Base-by-base conservation (phyloP, 2,797 vertebrate genomes). In the Chanos chanos region DNA sequence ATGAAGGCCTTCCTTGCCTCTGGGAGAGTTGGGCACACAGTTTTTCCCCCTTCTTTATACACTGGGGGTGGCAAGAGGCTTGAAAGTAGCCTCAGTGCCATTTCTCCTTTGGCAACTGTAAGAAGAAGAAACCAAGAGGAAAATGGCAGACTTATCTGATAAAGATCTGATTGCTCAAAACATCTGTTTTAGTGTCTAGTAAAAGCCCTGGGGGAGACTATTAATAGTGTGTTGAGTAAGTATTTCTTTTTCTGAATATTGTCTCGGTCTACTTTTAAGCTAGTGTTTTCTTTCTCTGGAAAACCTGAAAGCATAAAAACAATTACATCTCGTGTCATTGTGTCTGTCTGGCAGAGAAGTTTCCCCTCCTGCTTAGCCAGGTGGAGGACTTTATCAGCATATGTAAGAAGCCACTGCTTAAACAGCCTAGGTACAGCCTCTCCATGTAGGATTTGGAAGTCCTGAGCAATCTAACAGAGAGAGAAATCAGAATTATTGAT, bases 361-460 rank as follows among this genome's bases (percentile, higher is more conserved):
- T 48, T 27, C 13, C n/a, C 21, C 27, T 48, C 57, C 30, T 18
- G 44, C 5, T 33, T 36, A 4, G 19, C 30, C 39, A 62, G 40
- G 36, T 53, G 19, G 25, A 52, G 48, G 59, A 62, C 22, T 37
- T 51, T 62, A 6, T 53, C 60, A n/a, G 60, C 48, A 44, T 52
- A 62, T 19, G 12, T 5, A 24, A 37, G 36, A 5, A 62, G 27
- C 49, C 60, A 62, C 5, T 16, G 41, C 18, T 52, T 60, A 33
- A 52, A 62, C 7, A 62, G 16, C 16, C 33, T 53, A n/a, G 60
- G 19, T 44, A 60, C 49, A 41, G 60, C 48, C 12, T 62, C 60
- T 9, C 37, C 37, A 41, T 62, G 36, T 25, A 62, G 10, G 5
- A 52, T n/a, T 2, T 15, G 27, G 16, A 52, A 62, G 48, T 53